A percentile compares a stretch with the other conserved stretches of the same genome.
These are phyloP conservation scores for Taeniopygia guttata DNA, from an alignment of 2,797 vertebrate genomes.

Conservation along the genomic window DNA sequence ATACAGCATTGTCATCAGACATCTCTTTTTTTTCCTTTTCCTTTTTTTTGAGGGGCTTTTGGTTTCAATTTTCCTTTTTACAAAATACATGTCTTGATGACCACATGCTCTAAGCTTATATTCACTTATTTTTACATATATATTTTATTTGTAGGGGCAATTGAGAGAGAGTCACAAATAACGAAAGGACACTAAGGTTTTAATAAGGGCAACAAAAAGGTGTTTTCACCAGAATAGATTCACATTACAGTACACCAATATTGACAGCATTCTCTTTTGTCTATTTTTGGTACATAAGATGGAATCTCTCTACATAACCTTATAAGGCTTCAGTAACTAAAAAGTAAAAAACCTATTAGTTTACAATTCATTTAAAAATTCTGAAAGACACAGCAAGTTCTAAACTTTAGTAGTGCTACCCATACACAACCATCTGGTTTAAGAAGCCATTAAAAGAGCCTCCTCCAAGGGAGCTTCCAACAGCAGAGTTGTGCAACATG, in stretches of 20 bases:
- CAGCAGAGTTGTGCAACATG: conserved; percentile 80
- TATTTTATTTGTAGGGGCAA: conserved; percentile 66
- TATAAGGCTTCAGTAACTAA: conserved; percentile 80
- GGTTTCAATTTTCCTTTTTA: conserved; percentile 25
- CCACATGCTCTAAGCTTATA: conserved; percentile 66
- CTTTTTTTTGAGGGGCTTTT: not conserved
- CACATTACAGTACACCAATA: conserved; percentile 84
- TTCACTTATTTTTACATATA: conserved; percentile 26
- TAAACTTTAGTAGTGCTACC: conserved; percentile 82
- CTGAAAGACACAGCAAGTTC: conserved; percentile 79
- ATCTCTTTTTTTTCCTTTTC: not conserved
- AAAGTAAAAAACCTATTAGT: conserved; percentile 81
- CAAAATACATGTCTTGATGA: conserved; percentile 65
- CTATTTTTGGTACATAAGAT: conserved; percentile 85
- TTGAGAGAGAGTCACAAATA: conserved; percentile 80
- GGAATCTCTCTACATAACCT: conserved; percentile 77
- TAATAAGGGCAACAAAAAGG: conserved; percentile 77
- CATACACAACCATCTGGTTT: conserved; percentile 72
- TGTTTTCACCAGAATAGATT: conserved; percentile 77
- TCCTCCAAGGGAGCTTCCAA: conserved; percentile 72
- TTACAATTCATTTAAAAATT: conserved; percentile 82
- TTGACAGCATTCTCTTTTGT: conserved; percentile 79
- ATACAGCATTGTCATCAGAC: conserved; percentile 61
- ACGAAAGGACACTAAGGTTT: conserved; percentile 81
- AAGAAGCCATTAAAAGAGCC: conserved; percentile 71